Evolutionary conservation across 1,140 invertebrate genomes (phyloP).

Genomic region (Drosophila teissieri): DNA sequence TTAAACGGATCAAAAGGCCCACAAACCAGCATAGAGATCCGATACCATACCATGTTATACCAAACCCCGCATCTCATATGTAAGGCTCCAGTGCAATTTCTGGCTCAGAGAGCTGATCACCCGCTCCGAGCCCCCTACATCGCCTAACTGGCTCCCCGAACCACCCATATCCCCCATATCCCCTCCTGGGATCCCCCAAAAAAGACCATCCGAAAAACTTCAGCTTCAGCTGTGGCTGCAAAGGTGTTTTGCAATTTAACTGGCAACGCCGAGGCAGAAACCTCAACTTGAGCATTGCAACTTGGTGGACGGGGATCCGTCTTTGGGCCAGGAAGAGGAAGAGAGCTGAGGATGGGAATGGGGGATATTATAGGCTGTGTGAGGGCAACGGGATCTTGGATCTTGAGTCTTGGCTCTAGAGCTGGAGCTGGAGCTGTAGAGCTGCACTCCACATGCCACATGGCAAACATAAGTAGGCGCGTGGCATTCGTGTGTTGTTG

Average conservation of each 20-base stretch:
- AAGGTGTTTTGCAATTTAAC: slow-evolving; percentile 82
- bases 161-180: background rate
- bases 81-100: slow-evolving; percentile 33
- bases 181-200: background rate
- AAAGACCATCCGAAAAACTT: slow-evolving; percentile 1
- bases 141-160: background rate
- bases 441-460: slow-evolving; percentile 81
- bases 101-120: slow-evolving; percentile 13
- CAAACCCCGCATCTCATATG: slow-evolving; percentile 22
- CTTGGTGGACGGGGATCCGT: slow-evolving; percentile 61
- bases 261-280: slow-evolving; percentile 68
- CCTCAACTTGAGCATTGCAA: slow-evolving; percentile 48
- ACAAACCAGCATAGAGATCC: slow-evolving; percentile 16
- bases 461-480: slow-evolving; percentile 83
- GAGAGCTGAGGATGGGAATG: slow-evolving; percentile 1
- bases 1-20: slow-evolving; percentile 65
- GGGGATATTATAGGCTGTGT: slow-evolving; percentile 19
- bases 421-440: slow-evolving; percentile 10
- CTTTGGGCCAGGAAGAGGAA: slow-evolving; percentile 51
- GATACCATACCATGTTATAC: background rate
- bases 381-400: slow-evolving; percentile 53
- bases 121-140: slow-evolving; percentile 2
- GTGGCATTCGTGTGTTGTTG: slow-evolving; percentile 83
- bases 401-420: slow-evolving; percentile 5
- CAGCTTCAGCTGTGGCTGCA: slow-evolving; percentile 67